Base-by-base conservation (phyloP, 2,888 invertebrate genomes). In the Nephrotoma appendiculata region DNA sequence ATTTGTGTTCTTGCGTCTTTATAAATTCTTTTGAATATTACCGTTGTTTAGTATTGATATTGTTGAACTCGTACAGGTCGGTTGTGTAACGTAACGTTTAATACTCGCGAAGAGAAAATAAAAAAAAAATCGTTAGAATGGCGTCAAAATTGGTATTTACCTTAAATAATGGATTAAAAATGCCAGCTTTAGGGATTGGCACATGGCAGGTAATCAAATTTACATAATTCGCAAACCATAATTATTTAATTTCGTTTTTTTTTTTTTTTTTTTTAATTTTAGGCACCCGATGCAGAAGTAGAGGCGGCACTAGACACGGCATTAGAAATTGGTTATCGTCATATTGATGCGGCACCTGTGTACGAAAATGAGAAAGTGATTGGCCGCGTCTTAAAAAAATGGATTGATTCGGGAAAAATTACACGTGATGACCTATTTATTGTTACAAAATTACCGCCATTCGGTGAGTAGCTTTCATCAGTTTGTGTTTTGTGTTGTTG, bases 371-470 rank as follows among this genome's bases (percentile, higher is more conserved):
- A 97, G 90, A 92, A 93, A 2, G 93, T 93, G 0, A 94, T 97
- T 88, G 97, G 97, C 0, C 93, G 94, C 83, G 95, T 95, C 0
- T 92, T 97, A 0, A 93, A 94, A 88, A 93, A 93, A 87, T 96
- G 96, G 95, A 91, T 97, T 48, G 93, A 93, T 85, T 93, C 93
- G 5, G 95, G 95, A 86, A 94, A 94, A 89, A 89, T 94, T 0
- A 95, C 93, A 89, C 93, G 97, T 88, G 95, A 96, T 88, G 96
- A 98, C 86, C 91, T 98, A 0, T 98, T 96, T 90, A 93, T 98
- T 86, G 95, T 95, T n/a, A 96, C 97, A 9, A 98, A 98, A 92
- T 93, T 97, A 88, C 94, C 95, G 41, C 94, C 94, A 12, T 91
- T 93, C 89, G 94, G 95, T 92, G 90, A 91, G 88, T 88, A 71